These are phyloP conservation scores for Siniperca chuatsi DNA, from an alignment of 2,113 vertebrate genomes.

Conservation along the genomic window DNA sequence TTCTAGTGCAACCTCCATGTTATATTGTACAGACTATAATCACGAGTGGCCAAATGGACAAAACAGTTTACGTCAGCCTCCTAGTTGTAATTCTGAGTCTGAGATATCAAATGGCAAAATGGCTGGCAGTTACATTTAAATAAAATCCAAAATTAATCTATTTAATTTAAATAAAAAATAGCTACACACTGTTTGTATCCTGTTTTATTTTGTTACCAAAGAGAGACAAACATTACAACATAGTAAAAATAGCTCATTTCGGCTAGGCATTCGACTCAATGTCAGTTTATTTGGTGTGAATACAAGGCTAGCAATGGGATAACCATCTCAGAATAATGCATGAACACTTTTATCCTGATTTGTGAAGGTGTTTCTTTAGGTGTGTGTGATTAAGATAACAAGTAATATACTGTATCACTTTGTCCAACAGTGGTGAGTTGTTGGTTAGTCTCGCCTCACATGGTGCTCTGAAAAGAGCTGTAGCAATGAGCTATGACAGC, in stretches of 20 bases:
- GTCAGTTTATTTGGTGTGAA: neutral
- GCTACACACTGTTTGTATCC: neutral
- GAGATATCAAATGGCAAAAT: neutral
- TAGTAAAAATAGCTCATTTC: neutral
- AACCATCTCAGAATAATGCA: neutral
- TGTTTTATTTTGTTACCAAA: neutral
- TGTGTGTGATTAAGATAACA: neutral
- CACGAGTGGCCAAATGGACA: neutral
- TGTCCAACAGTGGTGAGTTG: neutral
- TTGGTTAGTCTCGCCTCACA: constrained; percentile 19
- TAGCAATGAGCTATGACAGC: constrained; percentile 37
- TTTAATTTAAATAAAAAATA: neutral
- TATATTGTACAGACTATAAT: neutral
- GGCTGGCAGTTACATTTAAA: neutral
- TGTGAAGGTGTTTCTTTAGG: neutral
- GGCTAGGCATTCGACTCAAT: neutral
- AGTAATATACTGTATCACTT: neutral
- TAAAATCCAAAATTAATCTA: neutral
- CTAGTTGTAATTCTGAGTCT: neutral
- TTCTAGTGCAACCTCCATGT: neutral
- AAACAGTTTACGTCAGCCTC: neutral
- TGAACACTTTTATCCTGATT: neutral
- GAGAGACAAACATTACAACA: neutral
- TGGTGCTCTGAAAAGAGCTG: constrained; percentile 36
- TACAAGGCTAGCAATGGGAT: neutral